phyloP scores from a whole-genome alignment of 30 jellyfish, hydroid and myxozoan genomes.

The Aurelia aurita complex sp. Pacific region DNA sequence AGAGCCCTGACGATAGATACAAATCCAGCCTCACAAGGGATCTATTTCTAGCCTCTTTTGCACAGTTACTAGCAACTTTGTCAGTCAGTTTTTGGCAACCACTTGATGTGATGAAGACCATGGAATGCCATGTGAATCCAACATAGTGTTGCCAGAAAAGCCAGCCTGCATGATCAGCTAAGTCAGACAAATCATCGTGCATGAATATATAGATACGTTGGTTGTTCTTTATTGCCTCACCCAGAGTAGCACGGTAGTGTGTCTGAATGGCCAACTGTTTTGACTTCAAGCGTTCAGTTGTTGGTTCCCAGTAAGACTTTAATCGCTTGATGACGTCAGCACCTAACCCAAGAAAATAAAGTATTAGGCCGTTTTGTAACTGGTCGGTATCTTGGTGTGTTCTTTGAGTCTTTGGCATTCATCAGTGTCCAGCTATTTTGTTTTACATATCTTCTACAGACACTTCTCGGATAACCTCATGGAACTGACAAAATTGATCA shows the following conservation, averaged over 20 bases:
- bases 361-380: too few species aligned
- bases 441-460: too few species aligned
- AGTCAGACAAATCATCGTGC: constrained; percentile 35
- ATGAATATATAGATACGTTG: constrained; percentile 72
- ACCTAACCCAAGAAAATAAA: background rate
- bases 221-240: constrained; percentile 48
- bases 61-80: constrained; percentile 57
- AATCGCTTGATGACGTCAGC: constrained; percentile 13
- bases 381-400: too few species aligned
- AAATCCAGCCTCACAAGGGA: constrained; percentile 73
- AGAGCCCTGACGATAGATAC: constrained; percentile 76
- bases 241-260: constrained; percentile 52
- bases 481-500: too few species aligned
- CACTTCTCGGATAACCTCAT: too few species aligned
- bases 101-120: constrained; percentile 31
- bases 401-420: too few species aligned
- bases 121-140: constrained; percentile 85
- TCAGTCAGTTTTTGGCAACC: constrained; percentile 55
- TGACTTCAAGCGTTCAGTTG: constrained; percentile 4
- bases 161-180: constrained; percentile 7
- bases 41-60: constrained; percentile 37
- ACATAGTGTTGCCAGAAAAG: constrained; percentile 52
- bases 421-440: too few species aligned
- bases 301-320: constrained; percentile 59
- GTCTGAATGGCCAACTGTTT: constrained; percentile 46